Base-by-base conservation (phyloP, 2,113 vertebrate genomes). In the Aspiorhynchus laticeps region DNA sequence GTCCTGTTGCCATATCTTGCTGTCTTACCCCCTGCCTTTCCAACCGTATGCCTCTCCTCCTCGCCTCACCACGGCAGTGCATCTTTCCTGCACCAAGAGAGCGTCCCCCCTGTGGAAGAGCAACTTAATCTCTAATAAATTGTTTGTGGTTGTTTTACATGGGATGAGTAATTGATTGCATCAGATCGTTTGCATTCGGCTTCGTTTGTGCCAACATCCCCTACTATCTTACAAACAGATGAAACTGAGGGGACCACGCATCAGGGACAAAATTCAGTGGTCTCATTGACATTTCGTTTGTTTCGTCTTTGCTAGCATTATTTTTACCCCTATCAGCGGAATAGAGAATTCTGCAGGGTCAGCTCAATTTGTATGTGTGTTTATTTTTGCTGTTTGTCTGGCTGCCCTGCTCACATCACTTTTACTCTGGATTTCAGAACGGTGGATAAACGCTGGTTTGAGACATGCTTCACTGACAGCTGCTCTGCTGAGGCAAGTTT, bases 111-210 rank as follows among this genome's bases (percentile, higher is more conserved):
- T 8, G 11, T 77, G 51, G 56, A 85, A 79, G 76, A 79, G 63
- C 77, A 88, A 74, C 56, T 81, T 86, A 41, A 61, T 88, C n/a
- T 81, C 51, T 2, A 75, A 56, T 41, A 71, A 87, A 87, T 87
- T 48, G 85, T 90, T 88, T 80, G 41, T 2, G 2, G 51, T 81
- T 82, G 85, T 85, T 83, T 85, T 87, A 87, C 86, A 84, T 87
- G 43, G 7, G 51, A 65, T 28, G 83, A 65, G 53, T 74, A 86
- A 90, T 90, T 85, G 63, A 87, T 85, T 90, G 87, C 24, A 63
- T 83, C 38, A 63, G 78, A 48, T 67, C n/a, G 24, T 43, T 46
- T 87, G 19, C 48, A 31, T 77, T 63, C 5, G 21, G 46, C 28
- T 21, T 46, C 12, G 33, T 87, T 63, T 79, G 75, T 80, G 33